Base-by-base conservation (phyloP, 2,797 vertebrate species). In the Lutjanus campechanus region DNA sequence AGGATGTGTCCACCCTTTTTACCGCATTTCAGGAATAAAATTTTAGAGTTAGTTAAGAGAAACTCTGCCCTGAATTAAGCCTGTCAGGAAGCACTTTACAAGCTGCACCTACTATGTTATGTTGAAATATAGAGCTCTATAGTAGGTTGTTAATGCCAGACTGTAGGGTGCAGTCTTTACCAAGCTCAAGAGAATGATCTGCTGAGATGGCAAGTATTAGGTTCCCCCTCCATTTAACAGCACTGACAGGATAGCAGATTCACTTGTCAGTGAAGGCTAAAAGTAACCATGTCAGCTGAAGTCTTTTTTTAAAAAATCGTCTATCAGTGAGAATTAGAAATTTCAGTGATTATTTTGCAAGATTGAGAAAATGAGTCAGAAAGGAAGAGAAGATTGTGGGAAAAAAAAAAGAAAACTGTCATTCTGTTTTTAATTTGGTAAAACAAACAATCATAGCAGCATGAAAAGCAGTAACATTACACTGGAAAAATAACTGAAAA, bases 121-220 rank as follows among this genome's bases (percentile, higher is more conserved):
- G 16, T 56, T 67, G 7, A 49, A 43, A 68, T 62, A 67, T 16
- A 49, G 29, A 3, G 20, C 43, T 56, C 51, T 22, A 51, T 15
- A 49, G 20, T 51, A 76, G 53, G 22, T 8, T 46, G 62, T 49
- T 59, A 13, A 74, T 58, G 58, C 56, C 25, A 70, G 16, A 58
- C n/a, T 41, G 49, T 60, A 61, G 17, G 43, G 15, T 46, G 41
- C 51, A n/a, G 47, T 73, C 41, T 72, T 50, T 79, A 41, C 22
- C 41, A 67, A 73, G 43, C 19, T 9, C 13, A 56, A 12, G 5
- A n/a, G 4, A 16, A 16, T 50, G 13, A 58, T 13, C 17, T 54
- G 64, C 16, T 12, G 10, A 22, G 40, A 79, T 7, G 9, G 8
- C 19, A 72, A 13, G 11, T 40, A 54, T 22, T 5, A 19, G 22